phyloP scores from a whole-genome alignment of 2,797 vertebrate genomes.

The Nyctalus aviator region DNA sequence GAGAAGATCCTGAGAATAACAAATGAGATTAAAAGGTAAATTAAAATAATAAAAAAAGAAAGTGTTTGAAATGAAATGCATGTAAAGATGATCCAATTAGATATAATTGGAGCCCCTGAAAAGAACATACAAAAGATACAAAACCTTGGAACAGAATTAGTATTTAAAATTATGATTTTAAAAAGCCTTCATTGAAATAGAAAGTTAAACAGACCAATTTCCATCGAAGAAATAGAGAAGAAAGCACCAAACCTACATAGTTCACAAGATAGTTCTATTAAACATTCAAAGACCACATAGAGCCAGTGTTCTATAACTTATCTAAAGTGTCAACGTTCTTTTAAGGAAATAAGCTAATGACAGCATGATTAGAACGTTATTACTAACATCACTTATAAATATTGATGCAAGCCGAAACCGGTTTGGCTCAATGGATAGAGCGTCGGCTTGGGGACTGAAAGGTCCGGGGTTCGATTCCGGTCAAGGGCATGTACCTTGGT shows the following conservation, averaged over 20 bases:
- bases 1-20: not conserved
- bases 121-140: not conserved
- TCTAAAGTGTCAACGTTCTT: not conserved
- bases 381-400: not conserved
- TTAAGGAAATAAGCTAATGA: not conserved
- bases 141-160: slow-evolving; percentile 14
- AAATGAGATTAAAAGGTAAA: not conserved
- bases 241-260: not conserved
- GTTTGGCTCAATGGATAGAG: too few species aligned
- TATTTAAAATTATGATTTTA: not conserved
- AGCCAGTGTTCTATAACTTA: not conserved
- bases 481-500: too few species aligned
- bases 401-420: not conserved
- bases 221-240: not conserved
- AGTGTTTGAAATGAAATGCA: slow-evolving; percentile 20
- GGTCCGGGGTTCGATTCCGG: too few species aligned
- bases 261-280: not conserved
- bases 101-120: not conserved
- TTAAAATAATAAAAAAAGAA: not conserved
- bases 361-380: slow-evolving; percentile 12
- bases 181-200: not conserved
- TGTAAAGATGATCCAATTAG: not conserved
- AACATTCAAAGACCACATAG: not conserved
- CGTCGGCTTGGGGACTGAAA: too few species aligned
- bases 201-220: not conserved